These are phyloP conservation scores for Amiota minor DNA, from an alignment of 2,888 invertebrate species.

Conservation along the genomic window DNA sequence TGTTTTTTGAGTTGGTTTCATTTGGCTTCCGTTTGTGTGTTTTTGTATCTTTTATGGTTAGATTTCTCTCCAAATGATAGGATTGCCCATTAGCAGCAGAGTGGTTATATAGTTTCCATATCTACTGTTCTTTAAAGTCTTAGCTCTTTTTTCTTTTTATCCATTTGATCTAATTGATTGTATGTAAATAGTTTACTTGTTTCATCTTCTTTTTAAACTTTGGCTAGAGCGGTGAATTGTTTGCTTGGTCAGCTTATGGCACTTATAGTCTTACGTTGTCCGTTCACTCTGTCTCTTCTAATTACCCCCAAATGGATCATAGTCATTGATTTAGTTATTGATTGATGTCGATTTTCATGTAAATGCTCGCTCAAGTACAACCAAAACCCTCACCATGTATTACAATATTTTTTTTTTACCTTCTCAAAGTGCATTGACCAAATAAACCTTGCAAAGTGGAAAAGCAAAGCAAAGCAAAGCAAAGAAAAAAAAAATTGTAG, in stretches of 20 bases:
- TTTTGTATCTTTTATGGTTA: too few relatives aligned
- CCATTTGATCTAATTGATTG: background rate
- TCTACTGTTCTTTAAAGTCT: too few relatives aligned
- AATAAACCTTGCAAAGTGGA: conserved; percentile 9
- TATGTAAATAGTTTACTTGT: background rate
- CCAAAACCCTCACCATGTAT: background rate
- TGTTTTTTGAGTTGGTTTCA: background rate
- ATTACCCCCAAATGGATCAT: too few relatives aligned
- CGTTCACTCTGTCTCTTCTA: too few relatives aligned
- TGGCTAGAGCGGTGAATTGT: background rate
- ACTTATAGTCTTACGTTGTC: background rate
- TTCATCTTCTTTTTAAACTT: background rate
- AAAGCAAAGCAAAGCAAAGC: background rate
- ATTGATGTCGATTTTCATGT: conserved; percentile 18
- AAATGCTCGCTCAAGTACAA: conserved; percentile 4
- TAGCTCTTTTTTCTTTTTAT: background rate
- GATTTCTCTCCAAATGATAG: background rate
- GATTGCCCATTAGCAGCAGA: conserved; percentile 34
- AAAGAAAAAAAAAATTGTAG: background rate
- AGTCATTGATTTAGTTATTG: conserved; percentile 7
- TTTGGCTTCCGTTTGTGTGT: conserved; percentile 20
- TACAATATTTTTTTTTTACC: background rate
- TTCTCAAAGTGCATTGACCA: conserved; percentile 24
- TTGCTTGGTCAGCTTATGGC: background rate
- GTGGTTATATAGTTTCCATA: background rate